Conservation (phyloP, 2,888 invertebrate species). For the Hipparchia sbordonii region DNA sequence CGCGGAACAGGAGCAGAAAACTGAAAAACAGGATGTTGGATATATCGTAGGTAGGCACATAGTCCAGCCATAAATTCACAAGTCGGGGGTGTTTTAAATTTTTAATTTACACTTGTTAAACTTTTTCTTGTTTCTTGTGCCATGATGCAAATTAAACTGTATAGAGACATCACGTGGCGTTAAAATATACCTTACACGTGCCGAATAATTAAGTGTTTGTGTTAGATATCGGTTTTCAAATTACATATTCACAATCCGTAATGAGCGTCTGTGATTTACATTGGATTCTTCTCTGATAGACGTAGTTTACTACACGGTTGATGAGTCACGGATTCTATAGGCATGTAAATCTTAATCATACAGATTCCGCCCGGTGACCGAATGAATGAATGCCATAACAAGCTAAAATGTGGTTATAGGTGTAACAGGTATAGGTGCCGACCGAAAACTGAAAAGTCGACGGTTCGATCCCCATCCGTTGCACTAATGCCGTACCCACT, state of each 20-base stretch:
- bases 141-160: too few relatives aligned
- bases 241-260: constrained; percentile 16
- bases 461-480: too few relatives aligned
- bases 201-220: not conserved
- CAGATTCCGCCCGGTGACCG: constrained; percentile 25
- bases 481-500: too few relatives aligned
- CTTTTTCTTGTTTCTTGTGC: not conserved
- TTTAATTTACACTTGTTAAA: too few relatives aligned
- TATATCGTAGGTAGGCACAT: too few relatives aligned
- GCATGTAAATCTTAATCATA: constrained; percentile 28
- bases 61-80: too few relatives aligned
- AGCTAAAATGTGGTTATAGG: not conserved
- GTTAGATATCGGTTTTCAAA: constrained; percentile 10
- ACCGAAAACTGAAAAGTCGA: too few relatives aligned
- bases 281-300: constrained; percentile 19
- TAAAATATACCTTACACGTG: not conserved
- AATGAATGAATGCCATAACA: constrained; percentile 22
- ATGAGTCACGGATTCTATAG: constrained; percentile 30
- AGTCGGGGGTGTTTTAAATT: too few relatives aligned
- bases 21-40: too few relatives aligned
- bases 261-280: constrained; percentile 11
- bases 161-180: too few relatives aligned
- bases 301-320: constrained; percentile 28
- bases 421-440: too few relatives aligned
- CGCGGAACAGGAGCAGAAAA: too few relatives aligned